These are phyloP conservation scores for Aleiodes alternator DNA, from an alignment of 2,888 invertebrate genomes.

Conservation along the genomic window DNA sequence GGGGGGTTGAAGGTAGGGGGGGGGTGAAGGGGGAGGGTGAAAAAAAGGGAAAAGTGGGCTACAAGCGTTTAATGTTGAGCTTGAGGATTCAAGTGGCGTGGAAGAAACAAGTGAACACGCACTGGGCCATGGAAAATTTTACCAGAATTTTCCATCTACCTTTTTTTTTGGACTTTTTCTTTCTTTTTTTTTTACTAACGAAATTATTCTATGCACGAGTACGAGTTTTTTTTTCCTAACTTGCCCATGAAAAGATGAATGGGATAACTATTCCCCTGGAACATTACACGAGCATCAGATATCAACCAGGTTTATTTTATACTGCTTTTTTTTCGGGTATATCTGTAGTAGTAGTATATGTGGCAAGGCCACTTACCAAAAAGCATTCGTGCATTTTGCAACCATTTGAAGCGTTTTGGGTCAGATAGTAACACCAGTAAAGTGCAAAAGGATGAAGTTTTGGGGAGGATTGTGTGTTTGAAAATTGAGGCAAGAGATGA, in stretches of 20 bases:
- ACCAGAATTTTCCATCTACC: neutral
- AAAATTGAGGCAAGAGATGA: constrained; percentile 51
- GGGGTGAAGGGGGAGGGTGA: neutral
- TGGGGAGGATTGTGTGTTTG: constrained; percentile 54
- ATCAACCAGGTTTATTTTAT: too few relatives aligned
- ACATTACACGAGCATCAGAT: too few relatives aligned
- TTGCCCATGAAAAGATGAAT: too few relatives aligned
- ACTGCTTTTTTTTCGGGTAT: too few relatives aligned
- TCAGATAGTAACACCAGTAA: constrained; percentile 57
- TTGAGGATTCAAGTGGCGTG: constrained; percentile 12
- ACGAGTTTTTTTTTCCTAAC: too few relatives aligned
- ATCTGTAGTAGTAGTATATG: too few relatives aligned
- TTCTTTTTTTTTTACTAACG: neutral
- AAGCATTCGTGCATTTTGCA: constrained; percentile 8
- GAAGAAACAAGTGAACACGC: constrained; percentile 23
- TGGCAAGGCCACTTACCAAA: neutral
- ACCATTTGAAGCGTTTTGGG: constrained; percentile 49
- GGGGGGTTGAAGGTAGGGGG: too few relatives aligned
- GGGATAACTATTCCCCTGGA: too few relatives aligned
- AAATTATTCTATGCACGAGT: neutral
- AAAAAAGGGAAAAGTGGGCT: neutral
- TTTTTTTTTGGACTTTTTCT: neutral
- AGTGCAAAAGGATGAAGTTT: constrained; percentile 56
- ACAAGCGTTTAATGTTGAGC: constrained; percentile 18
- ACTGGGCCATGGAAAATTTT: constrained; percentile 14